Percentiles rank a stretch among this genome's conserved stretches.
These are phyloP conservation scores for Neelides sp. DNA, from an alignment of 1,140 invertebrate species.

Conservation along the genomic window DNA sequence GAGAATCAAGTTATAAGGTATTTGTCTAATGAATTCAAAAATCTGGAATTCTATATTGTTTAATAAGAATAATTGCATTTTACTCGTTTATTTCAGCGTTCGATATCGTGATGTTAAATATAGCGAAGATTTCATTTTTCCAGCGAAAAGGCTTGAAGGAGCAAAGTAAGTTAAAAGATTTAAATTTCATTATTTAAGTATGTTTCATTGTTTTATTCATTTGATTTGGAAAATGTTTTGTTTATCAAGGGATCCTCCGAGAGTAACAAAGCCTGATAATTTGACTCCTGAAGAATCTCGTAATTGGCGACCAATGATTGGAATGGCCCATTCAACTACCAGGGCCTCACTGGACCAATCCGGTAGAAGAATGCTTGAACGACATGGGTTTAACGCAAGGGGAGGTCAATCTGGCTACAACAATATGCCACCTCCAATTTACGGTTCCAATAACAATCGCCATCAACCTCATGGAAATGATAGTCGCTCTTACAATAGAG, in stretches of 20 bases:
- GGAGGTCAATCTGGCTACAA: conserved; percentile 18
- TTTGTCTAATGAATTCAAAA: conserved; percentile 19
- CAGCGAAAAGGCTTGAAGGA: conserved; percentile 52
- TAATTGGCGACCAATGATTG: conserved; percentile 58
- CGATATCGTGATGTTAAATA: conserved; percentile 70
- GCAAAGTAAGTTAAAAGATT: conserved; percentile 38
- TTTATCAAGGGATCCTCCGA: conserved; percentile 47
- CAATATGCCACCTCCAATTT: conserved; percentile 21
- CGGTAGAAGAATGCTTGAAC: conserved; percentile 35
- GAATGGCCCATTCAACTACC: conserved; percentile 51
- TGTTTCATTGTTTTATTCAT: conserved; percentile 1
- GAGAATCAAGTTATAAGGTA: conserved; percentile 42
- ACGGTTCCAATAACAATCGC: background rate
- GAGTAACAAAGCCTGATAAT: conserved; percentile 67
- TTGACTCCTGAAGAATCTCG: conserved; percentile 46
- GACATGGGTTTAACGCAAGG: background rate
- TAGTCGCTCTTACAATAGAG: conserved; percentile 1
- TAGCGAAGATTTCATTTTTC: conserved; percentile 59
- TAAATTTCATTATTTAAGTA: conserved; percentile 1
- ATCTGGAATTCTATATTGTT: background rate
- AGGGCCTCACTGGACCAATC: conserved; percentile 47
- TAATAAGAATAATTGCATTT: conserved; percentile 24
- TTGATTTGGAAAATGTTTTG: background rate
- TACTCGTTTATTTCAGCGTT: conserved; percentile 49
- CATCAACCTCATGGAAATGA: conserved; percentile 9